Conservation (phyloP, 1,140 invertebrate genomes). For the Rhagoletis pomonella region DNA sequence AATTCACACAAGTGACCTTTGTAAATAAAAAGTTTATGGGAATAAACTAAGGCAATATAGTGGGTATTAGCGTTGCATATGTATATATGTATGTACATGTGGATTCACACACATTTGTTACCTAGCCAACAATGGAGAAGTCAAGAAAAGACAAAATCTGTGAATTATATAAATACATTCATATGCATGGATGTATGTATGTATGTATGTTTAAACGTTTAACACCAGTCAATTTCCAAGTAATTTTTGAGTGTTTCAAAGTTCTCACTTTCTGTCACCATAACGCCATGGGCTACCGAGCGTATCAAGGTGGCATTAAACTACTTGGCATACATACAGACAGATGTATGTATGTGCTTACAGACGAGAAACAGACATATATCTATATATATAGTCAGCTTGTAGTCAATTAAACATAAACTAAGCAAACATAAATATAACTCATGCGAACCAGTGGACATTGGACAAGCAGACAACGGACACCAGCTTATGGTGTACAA, state of each 20-base stretch:
- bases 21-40: slow-evolving; percentile 33
- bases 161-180: slow-evolving; percentile 2
- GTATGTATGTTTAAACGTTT: background rate
- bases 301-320: background rate
- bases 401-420: slow-evolving; percentile 27
- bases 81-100: background rate
- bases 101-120: background rate
- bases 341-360: background rate
- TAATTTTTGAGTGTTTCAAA: background rate
- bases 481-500: background rate
- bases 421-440: background rate
- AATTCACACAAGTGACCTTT: slow-evolving; percentile 30
- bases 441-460: background rate
- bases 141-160: background rate
- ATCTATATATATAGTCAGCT: background rate
- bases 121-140: background rate
- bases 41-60: background rate
- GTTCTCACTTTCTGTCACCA: background rate
- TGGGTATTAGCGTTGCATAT: background rate
- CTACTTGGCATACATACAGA: background rate
- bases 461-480: background rate
- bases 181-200: background rate
- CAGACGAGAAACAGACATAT: background rate
- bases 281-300: background rate
- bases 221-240: slow-evolving; percentile 24